Base-by-base conservation (phyloP, 2,113 vertebrate species). In the Helogale parvula region DNA sequence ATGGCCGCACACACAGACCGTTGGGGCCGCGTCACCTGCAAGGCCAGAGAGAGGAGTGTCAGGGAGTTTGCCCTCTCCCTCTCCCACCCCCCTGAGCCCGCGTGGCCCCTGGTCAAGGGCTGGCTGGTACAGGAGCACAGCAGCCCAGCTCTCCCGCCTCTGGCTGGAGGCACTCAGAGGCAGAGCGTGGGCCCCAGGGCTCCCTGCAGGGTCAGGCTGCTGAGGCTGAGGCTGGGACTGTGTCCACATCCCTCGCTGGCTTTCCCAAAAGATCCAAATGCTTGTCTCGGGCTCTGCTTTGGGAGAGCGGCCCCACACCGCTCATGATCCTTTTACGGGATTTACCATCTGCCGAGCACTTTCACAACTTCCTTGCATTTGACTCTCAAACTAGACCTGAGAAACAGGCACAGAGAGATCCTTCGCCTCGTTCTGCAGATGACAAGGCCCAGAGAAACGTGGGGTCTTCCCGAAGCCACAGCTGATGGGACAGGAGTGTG, bases 401-500 rank as follows among this genome's bases (percentile, higher is more conserved):
- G 50, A 88, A 41, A 7, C 13, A n/a, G 19, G 69, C 45, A 7
- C 54, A 27, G 35, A 3, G 7, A 5, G 13, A 25, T 11, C 16
- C 7, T 5, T 2, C 8, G 27, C 2, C 17, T 27, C 38, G 10
- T 68, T 74, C 83, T 31, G 66, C 0, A 52, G 35, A 16, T 5
- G 19, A n/a, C 33, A 47, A 66, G 81, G 4, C 10, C 31, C 52
- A 13, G 0, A 3, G 10, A 35, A 52, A 10, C 0, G 0, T 1
- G 12, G 81, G 33, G 12, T 6, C 41, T 52, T 15, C 57, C 17
- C 29, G 1, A 5, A 15, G 19, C 3, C 50, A 41, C 23, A 11
- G 0, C 1, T 2, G 45, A 16, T 0, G 17, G 13, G 33, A 10
- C 74, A 54, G 16, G 29, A 12, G 0, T 1, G 1, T 0, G 5